These are phyloP conservation scores for Drosophila falleni DNA, from an alignment of 2,888 invertebrate genomes.

Conservation along the genomic window DNA sequence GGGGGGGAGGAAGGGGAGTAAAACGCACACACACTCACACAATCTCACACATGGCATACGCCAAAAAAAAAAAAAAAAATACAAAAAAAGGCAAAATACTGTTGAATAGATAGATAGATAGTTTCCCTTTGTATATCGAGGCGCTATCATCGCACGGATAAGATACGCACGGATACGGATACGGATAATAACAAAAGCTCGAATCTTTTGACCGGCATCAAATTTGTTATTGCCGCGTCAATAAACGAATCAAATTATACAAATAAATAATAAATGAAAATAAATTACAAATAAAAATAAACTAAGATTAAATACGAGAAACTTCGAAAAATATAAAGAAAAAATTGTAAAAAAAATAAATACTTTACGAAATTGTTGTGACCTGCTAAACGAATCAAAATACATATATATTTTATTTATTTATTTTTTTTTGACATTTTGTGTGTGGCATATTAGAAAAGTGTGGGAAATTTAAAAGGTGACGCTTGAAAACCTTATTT, in stretches of 20 bases:
- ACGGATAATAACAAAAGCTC: conserved; percentile 17
- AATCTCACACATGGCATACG: conserved; percentile 25
- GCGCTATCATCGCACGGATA: conserved; percentile 58
- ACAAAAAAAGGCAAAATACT: conserved; percentile 20
- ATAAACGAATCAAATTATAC: conserved; percentile 12
- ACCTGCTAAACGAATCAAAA: conserved; percentile 5
- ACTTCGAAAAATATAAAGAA: conserved; percentile 1
- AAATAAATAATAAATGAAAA: neutral
- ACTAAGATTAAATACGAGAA: conserved; percentile 11
- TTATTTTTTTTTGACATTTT: neutral
- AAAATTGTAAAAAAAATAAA: neutral
- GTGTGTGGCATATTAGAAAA: conserved; percentile 1
- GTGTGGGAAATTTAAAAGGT: conserved; percentile 22
- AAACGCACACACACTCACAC: conserved; percentile 14
- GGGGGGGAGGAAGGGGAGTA: neutral
- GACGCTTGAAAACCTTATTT: conserved; percentile 5
- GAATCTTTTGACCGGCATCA: conserved; percentile 45
- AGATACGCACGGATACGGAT: conserved; percentile 49
- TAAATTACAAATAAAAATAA: neutral
- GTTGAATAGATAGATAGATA: conserved; percentile 67
- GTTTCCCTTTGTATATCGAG: conserved; percentile 74
- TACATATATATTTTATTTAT: neutral
- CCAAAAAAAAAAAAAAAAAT: conserved; percentile 25
- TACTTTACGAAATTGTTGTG: conserved; percentile 16
- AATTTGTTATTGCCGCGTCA: conserved; percentile 26